phyloP scores from a whole-genome alignment of 2,113 vertebrate genomes.

The Hemiprocne comata region DNA sequence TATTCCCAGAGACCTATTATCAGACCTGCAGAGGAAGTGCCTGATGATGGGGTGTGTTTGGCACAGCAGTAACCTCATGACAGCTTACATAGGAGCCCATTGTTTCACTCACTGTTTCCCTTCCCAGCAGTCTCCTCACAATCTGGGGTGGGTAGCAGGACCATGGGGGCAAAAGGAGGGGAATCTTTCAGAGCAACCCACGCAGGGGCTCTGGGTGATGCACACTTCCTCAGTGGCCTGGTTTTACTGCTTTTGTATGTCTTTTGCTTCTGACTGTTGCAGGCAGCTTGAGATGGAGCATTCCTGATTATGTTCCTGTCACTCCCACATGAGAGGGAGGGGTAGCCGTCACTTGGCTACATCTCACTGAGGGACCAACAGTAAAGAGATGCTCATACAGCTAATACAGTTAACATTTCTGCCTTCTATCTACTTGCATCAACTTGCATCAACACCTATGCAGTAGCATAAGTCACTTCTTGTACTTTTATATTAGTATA shows the following conservation, averaged over 20 bases:
- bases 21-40: background rate
- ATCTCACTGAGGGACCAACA: background rate
- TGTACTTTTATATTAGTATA: background rate
- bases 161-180: background rate
- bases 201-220: accelerated
- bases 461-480: background rate
- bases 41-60: background rate
- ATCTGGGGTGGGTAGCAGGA: background rate
- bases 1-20: conserved; percentile 1
- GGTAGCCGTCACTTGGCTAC: background rate
- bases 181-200: background rate
- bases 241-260: background rate
- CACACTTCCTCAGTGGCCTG: background rate
- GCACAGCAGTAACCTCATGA: background rate
- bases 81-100: background rate
- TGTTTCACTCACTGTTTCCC: background rate
- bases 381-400: background rate
- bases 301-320: background rate
- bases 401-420: background rate
- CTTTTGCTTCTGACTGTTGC: background rate
- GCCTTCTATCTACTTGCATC: background rate
- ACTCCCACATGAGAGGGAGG: background rate
- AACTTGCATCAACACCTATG: background rate
- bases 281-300: background rate
- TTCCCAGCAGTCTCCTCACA: background rate